Conservation (phyloP, 1,140 invertebrate genomes). For the Eupeodes corollae region DNA sequence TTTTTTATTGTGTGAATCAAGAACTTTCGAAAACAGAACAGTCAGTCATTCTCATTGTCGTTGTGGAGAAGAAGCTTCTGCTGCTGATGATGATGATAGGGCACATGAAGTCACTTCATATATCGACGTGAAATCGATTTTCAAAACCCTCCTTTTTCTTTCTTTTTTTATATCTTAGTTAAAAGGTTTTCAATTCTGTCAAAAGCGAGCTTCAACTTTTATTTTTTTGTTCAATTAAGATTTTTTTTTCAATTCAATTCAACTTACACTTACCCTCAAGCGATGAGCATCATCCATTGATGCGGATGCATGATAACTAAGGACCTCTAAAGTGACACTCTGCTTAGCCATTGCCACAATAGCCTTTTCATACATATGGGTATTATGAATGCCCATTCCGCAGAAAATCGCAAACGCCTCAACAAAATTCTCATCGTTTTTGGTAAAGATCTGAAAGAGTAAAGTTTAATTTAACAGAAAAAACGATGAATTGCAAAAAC, state of each 20-base stretch:
- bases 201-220: background rate
- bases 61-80: too few species aligned
- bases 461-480: background rate
- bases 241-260: background rate
- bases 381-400: slow-evolving; percentile 95
- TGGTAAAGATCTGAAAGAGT: slow-evolving; percentile 51
- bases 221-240: background rate
- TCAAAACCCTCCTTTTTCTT: background rate
- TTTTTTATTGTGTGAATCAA: background rate
- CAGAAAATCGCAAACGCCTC: slow-evolving; percentile 96
- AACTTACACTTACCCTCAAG: slow-evolving; percentile 56
- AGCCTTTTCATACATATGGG: slow-evolving; percentile 91
- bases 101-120: too few species aligned
- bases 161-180: background rate
- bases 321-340: slow-evolving; percentile 85
- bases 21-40: too few species aligned
- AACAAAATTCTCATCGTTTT: slow-evolving; percentile 87
- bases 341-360: slow-evolving; percentile 90
- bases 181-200: background rate
- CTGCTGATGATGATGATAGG: too few species aligned
- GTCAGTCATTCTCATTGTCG: too few species aligned
- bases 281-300: slow-evolving; percentile 75
- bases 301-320: slow-evolving; percentile 92
- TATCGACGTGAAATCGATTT: too few species aligned
- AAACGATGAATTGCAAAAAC: background rate